Base-by-base conservation (phyloP, 2,797 vertebrate genomes). In the Silurus lanzhouensis region DNA sequence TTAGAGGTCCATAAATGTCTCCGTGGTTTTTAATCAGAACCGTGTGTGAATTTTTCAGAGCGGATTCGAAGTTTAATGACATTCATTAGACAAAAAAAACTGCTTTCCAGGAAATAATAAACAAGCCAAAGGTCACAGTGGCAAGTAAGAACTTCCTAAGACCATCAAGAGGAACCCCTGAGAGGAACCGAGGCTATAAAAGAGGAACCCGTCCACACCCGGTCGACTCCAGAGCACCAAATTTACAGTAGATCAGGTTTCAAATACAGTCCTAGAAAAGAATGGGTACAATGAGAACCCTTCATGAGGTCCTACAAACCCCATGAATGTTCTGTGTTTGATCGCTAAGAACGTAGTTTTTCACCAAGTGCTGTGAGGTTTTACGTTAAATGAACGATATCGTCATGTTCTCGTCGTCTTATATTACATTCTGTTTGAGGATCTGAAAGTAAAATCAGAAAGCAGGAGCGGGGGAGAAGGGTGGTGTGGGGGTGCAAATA, bases 31-130 rank as follows among this genome's bases (percentile, higher is more conserved):
- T 10, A 76, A 8, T 55, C 2, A 2, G n/a, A 52, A 14, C 48
- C 10, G 1, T 76, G n/a, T 76, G 52, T 10, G 74, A 48, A 38
- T 38, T 75, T 55, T 48, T 27, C 72, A 25, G 72, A 27, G 48
- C 17, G n/a, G 48, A 3, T 75, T 55, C 48, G 27, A 13, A 31
- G 6, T 19, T 27, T 27, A 76, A 31, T 6, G 52, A 8, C 48
- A 27, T 7, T 76, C 52, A 58, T 10, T 76, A 58, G n/a, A 25
- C 6, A 52, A 9, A 5, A 27, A 75, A 27, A 15, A 1, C 13
- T 25, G 48, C 48, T 76, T 58, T 76, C 52, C 25, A 58, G 74
- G 74, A 76, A 10, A 19, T 76, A 76, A 75, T 55, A 55, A 76
- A 76, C 19, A n/a, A 76, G 27, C 25, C 75, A 60, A 77, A 77